Base-by-base conservation (phyloP, 2,888 invertebrate species). In the Aphelenchoides bicaudatus region DNA sequence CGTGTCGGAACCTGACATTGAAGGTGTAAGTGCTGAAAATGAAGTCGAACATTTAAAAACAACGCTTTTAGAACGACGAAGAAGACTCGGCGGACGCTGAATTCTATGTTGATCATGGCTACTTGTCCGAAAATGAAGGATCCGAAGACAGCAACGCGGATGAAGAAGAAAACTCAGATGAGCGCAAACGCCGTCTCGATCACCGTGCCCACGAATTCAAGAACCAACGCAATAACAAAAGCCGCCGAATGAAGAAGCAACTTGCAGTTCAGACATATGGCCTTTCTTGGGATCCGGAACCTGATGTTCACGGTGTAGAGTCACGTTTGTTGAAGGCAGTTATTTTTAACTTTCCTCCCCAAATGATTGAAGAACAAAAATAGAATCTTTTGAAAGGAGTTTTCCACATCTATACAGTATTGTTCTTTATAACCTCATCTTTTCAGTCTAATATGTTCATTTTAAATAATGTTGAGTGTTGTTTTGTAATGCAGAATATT, bases 51-150 rank as follows among this genome's bases (percentile, higher is more conserved):
- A 62, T 37, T 21, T 10, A 52, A 54, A 16, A 2, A n/a, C 16
- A 48, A 49, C 8, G 25, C 57, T 59, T 63, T 31, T 47, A 67
- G 66, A 55, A 61, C n/a, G 62, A 61, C 19, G 62, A 61, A 0
- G 67, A 66, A 6, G 67, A 66, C 10, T 66, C 65, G 21, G 66
- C 71, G 57, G 67, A 67, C 47, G 66, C 68, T 37, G 73, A 70
- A 10, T 78, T 75, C 64, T 67, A 75, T 43, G 75, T 78, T 1
- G 73, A 64, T 19, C 78, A 74, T 49, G 74, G 74, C 43, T 78
- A 78, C 54, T 63, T 78, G 30, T 76, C 75, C 10, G 69, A 72
- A 10, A 74, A 71, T 30, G 78, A 78, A 62, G 78, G 77, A 25
- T 58, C 55, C 47, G 55, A 19, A 10, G 52, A 49, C n/a, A 21